Evolutionary conservation across 2,888 invertebrate species (phyloP).

Genomic region (Leptura quadrifasciata): DNA sequence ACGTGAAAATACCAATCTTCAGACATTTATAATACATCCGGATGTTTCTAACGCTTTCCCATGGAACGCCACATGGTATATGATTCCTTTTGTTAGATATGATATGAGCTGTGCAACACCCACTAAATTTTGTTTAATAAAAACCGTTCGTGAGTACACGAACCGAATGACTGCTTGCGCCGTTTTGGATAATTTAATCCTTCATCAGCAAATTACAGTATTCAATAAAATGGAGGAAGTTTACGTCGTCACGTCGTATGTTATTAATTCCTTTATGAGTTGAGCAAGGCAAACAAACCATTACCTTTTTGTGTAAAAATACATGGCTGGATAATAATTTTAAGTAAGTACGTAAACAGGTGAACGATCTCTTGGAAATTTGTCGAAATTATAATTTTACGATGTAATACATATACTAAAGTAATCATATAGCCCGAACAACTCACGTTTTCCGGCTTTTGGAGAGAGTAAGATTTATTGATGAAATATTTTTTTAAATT

Average conservation of each 20-base stretch:
- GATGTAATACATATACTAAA: not conserved
- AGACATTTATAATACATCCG: constrained; percentile 46
- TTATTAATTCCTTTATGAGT: constrained; percentile 35
- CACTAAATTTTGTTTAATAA: constrained; percentile 29
- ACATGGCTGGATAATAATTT: constrained; percentile 13
- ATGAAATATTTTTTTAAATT: not conserved
- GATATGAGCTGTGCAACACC: constrained; percentile 14
- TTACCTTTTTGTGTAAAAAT: constrained; percentile 25
- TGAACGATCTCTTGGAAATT: constrained; percentile 1
- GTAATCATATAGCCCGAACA: not conserved
- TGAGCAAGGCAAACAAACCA: constrained; percentile 32
- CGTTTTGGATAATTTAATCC: constrained; percentile 37
- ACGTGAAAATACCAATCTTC: constrained; percentile 39
- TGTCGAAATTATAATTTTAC: constrained; percentile 27
- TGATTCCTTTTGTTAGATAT: not conserved
- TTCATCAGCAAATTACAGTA: constrained; percentile 32
- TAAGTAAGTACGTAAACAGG: constrained; percentile 18
- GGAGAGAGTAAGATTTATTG: not conserved
- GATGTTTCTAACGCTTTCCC: constrained; percentile 47
- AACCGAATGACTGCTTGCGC: constrained; percentile 21
- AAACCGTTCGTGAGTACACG: constrained; percentile 26
- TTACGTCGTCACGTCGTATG: constrained; percentile 29
- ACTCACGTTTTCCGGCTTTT: not conserved
- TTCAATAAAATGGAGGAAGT: constrained; percentile 33
- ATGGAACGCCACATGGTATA: constrained; percentile 33